Percentiles rank a stretch among this genome's conserved stretches.
These are phyloP conservation scores for Drosophila nikananu DNA, from an alignment of 1,140 invertebrate genomes.

Conservation along the genomic window DNA sequence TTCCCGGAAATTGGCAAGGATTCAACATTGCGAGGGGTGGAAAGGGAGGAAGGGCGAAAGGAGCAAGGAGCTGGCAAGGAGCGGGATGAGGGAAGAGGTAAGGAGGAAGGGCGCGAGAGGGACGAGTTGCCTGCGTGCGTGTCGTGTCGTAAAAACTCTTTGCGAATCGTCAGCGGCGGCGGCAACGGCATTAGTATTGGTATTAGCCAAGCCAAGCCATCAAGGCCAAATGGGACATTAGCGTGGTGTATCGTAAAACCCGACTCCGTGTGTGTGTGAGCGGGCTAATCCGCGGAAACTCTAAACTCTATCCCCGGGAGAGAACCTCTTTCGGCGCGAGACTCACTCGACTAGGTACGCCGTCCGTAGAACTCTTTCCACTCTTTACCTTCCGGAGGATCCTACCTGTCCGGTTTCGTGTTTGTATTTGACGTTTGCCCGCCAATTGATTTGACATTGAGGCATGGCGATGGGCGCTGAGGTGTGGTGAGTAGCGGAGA, in stretches of 20 bases:
- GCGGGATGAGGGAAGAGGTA: constrained; percentile 2
- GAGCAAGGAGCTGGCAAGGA: constrained; percentile 7
- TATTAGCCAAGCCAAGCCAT: constrained; percentile 38
- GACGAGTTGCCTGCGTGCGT: constrained; percentile 33
- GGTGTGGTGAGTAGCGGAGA: neutral
- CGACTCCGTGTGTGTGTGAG: constrained; percentile 17
- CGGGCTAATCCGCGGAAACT: constrained; percentile 77
- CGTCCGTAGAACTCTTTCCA: constrained; percentile 63
- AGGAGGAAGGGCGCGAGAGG: neutral
- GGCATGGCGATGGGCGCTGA: constrained; percentile 22
- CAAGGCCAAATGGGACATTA: constrained; percentile 75
- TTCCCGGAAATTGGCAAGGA: constrained; percentile 84
- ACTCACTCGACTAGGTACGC: constrained; percentile 54
- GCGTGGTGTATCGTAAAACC: constrained; percentile 69
- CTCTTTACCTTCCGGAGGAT: constrained; percentile 40
- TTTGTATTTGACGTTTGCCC: constrained; percentile 74
- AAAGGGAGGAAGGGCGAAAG: constrained; percentile 4
- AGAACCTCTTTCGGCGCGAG: constrained; percentile 81
- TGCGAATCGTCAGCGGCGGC: constrained; percentile 66
- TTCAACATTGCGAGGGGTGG: constrained; percentile 38
- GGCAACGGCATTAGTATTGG: constrained; percentile 17
- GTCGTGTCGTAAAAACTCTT: constrained; percentile 77
- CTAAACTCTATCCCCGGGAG: constrained; percentile 69
- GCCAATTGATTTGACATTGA: constrained; percentile 84
- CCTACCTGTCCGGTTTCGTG: constrained; percentile 30